Evolutionary conservation across 2,797 vertebrate genomes (phyloP).

Genomic region (Acanthurus tractus): DNA sequence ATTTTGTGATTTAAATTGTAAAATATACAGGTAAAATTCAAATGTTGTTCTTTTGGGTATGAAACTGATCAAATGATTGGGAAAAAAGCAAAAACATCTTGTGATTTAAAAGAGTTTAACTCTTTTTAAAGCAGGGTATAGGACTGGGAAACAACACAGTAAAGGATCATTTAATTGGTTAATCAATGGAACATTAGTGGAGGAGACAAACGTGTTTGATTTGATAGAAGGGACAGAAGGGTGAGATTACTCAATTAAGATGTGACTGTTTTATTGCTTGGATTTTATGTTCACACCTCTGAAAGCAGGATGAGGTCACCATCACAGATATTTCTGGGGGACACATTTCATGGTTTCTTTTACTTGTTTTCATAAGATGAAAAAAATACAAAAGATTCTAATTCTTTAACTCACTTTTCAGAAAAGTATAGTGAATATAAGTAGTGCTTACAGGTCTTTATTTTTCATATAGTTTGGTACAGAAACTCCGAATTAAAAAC

Average conservation of each 20-base stretch:
- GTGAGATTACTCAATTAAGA: background rate
- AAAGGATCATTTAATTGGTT: background rate
- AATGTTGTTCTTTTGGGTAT: too few relatives aligned
- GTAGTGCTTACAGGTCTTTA: background rate
- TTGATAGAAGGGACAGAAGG: background rate
- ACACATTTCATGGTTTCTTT: conserved; percentile 10
- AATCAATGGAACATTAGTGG: background rate
- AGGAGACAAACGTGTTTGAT: background rate
- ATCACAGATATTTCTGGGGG: background rate
- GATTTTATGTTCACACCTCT: conserved; percentile 12
- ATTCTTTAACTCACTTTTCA: too few relatives aligned
- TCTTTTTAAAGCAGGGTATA: background rate
- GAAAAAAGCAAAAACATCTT: too few relatives aligned
- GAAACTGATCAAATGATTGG: too few relatives aligned
- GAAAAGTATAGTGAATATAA: background rate
- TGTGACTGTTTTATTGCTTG: conserved; percentile 10
- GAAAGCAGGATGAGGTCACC: background rate
- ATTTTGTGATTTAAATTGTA: too few relatives aligned
- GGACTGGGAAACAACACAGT: background rate
- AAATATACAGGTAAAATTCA: too few relatives aligned
- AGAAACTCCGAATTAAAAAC: conserved; percentile 21
- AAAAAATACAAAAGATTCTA: background rate
- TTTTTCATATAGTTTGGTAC: background rate
- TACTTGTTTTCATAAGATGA: background rate
- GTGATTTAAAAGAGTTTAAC: background rate